Evolutionary conservation across 2,888 invertebrate species (phyloP), one percentile per base, ranked within the genome.

Genomic region (Chymomyza fuscimana): DNA sequence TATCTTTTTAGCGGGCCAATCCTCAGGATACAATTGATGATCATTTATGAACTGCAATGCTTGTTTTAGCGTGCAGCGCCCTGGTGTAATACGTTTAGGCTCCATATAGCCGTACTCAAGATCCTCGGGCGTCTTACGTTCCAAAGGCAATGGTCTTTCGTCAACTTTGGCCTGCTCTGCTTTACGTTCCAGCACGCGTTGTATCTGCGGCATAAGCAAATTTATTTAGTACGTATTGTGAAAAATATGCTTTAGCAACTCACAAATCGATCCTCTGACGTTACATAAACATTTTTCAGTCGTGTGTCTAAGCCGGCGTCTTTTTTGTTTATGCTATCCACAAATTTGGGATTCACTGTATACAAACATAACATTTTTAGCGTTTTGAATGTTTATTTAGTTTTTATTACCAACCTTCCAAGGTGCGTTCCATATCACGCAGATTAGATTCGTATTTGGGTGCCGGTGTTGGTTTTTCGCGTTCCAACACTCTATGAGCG

Each of bases 251-350:
- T 32, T 2, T 32, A 7, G 67, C 92, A 93, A 87, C 92, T 92
- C 86, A 94, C 94, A 56, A 93, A 93, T 68, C 91, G 91, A 67
- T 94, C 94, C 67, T 92, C 87, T 0, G 96, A 95, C 67, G 93
- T 94, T 89, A 97, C 95, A 93, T 94, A 96, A 92, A 96, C 94
- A 89, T 94, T 92, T 91, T 94, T 95, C 72, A 96, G 92, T 88
- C 94, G 92, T 50, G 93, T 91, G 85, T 96, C 94, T 12, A 96
- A 92, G n/a, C 82, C 89, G 7, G 87, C 64, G 90, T 96, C 93
- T 90, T 96, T 96, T 81, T 91, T 93, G 70, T 93, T 92, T n/a
- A 95, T 92, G 79, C 94, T 93, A 63, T 94, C 93, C 67, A 94
- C 92, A 66, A 94, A 93, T 66, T 94, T 91, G 0, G 96, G 95